Conservation (phyloP, 2,888 invertebrate genomes). For the Falcaria lacertinaria region DNA sequence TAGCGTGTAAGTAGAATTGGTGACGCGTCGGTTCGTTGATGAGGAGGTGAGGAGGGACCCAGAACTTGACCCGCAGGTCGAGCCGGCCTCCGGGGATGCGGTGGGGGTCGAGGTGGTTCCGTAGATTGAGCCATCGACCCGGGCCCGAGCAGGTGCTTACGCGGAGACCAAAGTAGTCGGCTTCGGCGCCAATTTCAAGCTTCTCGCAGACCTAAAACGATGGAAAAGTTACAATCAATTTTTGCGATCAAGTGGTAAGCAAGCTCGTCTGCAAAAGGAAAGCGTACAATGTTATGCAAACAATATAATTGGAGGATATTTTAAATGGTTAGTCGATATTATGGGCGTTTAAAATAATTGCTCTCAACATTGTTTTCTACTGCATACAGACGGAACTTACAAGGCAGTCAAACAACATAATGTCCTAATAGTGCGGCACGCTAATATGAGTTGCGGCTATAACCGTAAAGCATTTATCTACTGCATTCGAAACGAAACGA, state of each 20-base stretch:
- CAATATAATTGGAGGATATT: no score
- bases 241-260: conserved; percentile 8
- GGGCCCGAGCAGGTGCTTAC: conserved; percentile 80
- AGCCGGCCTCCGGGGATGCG: conserved; percentile 83
- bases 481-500: background rate
- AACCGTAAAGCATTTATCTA: no score
- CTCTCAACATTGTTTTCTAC: no score
- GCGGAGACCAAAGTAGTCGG: conserved; percentile 93
- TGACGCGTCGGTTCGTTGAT: conserved; percentile 92
- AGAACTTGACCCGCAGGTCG: conserved; percentile 90
- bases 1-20: conserved; percentile 91
- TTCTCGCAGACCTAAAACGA: conserved; percentile 88
- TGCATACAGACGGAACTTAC: no score
- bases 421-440: no score
- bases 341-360: no score
- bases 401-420: conserved; percentile 4
- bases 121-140: conserved; percentile 91
- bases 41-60: conserved; percentile 93
- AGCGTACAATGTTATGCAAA: no score
- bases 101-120: conserved; percentile 89
- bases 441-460: no score
- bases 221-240: background rate
- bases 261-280: no score
- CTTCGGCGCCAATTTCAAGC: conserved; percentile 89
- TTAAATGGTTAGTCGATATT: no score